phyloP scores from a whole-genome alignment of 2,888 invertebrate genomes.

The Seira musarum region DNA sequence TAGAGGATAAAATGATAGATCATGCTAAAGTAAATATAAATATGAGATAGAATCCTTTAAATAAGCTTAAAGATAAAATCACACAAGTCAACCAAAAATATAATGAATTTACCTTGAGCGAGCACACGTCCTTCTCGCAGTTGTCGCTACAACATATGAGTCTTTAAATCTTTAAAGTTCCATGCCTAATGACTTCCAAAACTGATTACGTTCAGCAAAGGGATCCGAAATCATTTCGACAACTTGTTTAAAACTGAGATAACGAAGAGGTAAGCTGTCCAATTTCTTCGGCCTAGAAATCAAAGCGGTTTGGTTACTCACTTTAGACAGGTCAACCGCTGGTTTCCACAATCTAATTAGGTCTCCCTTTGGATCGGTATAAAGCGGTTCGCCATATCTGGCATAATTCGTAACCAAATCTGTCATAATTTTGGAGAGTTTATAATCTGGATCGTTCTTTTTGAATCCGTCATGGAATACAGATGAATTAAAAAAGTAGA shows the following conservation, averaged over 20 bases:
- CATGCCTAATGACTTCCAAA: slow-evolving; percentile 60
- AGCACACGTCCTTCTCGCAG: too few relatives aligned
- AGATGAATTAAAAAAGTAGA: slow-evolving; percentile 53
- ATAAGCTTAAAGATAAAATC: too few relatives aligned
- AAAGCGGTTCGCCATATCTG: slow-evolving; percentile 31
- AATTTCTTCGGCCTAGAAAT: background rate
- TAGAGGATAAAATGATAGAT: too few relatives aligned
- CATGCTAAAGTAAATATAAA: too few relatives aligned
- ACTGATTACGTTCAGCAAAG: slow-evolving; percentile 44
- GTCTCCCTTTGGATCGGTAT: background rate
- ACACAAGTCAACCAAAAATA: too few relatives aligned
- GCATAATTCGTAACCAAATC: slow-evolving; percentile 52
- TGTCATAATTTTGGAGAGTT: slow-evolving; percentile 53
- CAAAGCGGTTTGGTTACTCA: background rate
- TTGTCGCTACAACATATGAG: too few relatives aligned
- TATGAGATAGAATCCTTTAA: too few relatives aligned
- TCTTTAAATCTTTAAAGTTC: too few relatives aligned
- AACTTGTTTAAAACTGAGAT: slow-evolving; percentile 38
- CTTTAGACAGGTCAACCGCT: slow-evolving; percentile 8
- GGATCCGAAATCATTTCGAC: slow-evolving; percentile 62
- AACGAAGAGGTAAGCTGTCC: slow-evolving; percentile 26
- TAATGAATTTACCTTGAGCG: too few relatives aligned
- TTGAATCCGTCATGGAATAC: slow-evolving; percentile 48
- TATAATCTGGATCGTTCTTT: slow-evolving; percentile 40
- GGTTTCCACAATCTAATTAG: slow-evolving; percentile 33